Evolutionary conservation across 2,113 vertebrate genomes (phyloP).

Genomic region (Lethenteron reissneri): DNA sequence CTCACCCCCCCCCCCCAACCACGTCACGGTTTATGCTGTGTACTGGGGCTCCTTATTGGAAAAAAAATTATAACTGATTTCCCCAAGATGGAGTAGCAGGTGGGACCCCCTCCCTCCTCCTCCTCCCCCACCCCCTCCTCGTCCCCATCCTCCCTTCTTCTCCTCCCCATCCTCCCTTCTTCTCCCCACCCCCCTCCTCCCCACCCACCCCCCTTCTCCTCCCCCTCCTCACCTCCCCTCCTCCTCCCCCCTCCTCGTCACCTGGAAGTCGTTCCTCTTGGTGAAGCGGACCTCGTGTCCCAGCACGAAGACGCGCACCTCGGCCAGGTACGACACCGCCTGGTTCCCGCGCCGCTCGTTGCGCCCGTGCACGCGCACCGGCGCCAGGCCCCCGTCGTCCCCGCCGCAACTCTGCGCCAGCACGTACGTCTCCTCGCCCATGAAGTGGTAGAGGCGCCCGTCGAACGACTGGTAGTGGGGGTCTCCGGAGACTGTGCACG

Average conservation of each 20-base stretch:
- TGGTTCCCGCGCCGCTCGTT: constrained; percentile 19
- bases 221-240: too few species aligned
- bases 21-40: too few species aligned
- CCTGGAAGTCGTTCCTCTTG: constrained; percentile 11
- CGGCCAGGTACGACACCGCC: constrained; percentile 15
- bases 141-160: too few species aligned
- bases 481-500: constrained; percentile 21
- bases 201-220: too few species aligned
- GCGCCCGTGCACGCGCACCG: constrained; percentile 18
- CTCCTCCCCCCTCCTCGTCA: constrained; percentile 15
- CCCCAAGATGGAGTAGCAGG: too few species aligned
- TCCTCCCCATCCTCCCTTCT: too few species aligned
- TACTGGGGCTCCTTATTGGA: too few species aligned
- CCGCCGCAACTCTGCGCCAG: constrained; percentile 18
- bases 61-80: too few species aligned
- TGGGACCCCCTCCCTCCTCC: too few species aligned
- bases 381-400: constrained; percentile 6
- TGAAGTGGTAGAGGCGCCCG: constrained; percentile 14
- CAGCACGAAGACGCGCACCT: constrained; percentile 15
- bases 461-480: constrained; percentile 28
- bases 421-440: constrained; percentile 19
- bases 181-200: too few species aligned
- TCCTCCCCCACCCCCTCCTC: too few species aligned
- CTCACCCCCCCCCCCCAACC: too few species aligned
- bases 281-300: constrained; percentile 16